Evolutionary conservation across 2,888 invertebrate species (phyloP).

Genomic region (Mesoligia furuncula): DNA sequence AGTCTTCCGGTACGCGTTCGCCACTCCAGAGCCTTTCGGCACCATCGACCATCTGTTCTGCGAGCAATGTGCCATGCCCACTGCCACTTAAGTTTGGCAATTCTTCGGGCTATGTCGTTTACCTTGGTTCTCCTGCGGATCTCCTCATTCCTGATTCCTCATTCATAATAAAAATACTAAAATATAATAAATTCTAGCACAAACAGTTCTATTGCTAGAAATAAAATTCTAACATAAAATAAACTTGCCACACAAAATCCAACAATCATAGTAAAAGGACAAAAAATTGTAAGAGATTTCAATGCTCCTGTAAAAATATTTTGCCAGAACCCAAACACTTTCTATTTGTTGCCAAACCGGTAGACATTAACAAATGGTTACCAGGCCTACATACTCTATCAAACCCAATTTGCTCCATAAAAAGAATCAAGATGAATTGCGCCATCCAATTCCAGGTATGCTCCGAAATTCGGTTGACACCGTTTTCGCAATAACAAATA

Average conservation of each 20-base stretch:
- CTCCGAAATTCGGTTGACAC: constrained; percentile 66
- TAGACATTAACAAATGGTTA: constrained; percentile 58
- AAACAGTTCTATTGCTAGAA: background rate
- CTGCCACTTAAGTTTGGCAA: too few relatives aligned
- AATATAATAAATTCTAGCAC: background rate
- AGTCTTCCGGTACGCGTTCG: too few relatives aligned
- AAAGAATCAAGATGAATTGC: constrained; percentile 68
- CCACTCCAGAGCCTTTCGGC: too few relatives aligned
- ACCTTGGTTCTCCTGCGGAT: too few relatives aligned
- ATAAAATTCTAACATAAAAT: background rate
- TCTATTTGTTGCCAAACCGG: constrained; percentile 39
- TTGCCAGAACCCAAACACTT: constrained; percentile 21
- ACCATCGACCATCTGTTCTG: too few relatives aligned
- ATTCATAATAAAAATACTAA: background rate
- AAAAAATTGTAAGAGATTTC: constrained; percentile 1
- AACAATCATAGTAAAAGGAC: background rate
- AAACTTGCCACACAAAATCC: background rate
- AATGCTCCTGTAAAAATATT: constrained; percentile 13
- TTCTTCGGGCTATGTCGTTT: too few relatives aligned
- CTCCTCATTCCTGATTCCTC: too few relatives aligned
- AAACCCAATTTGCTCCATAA: constrained; percentile 65
- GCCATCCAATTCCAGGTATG: constrained; percentile 64
- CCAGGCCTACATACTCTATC: constrained; percentile 61
- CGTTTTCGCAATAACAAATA: constrained; percentile 75
- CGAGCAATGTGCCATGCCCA: too few relatives aligned